Evolutionary conservation across 2,797 vertebrate species (phyloP).

Genomic region (Pseudocheirus occidentalis): DNA sequence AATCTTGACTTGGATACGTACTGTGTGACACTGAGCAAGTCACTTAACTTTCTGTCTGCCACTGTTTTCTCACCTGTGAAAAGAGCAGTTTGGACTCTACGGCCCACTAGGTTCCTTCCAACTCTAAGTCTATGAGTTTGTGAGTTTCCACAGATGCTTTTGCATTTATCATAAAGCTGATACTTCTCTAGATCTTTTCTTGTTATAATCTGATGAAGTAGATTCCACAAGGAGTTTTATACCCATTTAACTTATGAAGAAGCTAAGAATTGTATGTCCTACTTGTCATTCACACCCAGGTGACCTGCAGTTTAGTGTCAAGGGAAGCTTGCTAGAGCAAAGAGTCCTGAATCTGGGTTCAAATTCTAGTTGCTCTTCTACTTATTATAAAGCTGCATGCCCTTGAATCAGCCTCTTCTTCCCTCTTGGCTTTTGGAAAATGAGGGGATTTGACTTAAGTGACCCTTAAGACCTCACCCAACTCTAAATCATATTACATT

Average conservation of each 20-base stretch:
- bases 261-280: neutral
- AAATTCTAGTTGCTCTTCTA: neutral
- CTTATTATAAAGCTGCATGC: neutral
- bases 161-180: neutral
- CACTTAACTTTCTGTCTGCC: neutral
- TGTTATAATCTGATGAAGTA: neutral
- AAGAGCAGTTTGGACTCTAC: neutral
- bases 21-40: neutral
- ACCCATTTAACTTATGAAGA: too few species aligned
- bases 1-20: neutral
- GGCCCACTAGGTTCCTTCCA: neutral
- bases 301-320: too few species aligned
- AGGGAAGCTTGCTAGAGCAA: neutral
- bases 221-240: neutral
- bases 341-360: neutral
- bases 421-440: neutral
- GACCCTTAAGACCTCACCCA: neutral
- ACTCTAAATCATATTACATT: neutral
- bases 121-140: neutral
- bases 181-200: neutral
- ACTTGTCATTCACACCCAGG: neutral
- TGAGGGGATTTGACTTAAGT: neutral
- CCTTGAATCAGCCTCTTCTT: neutral
- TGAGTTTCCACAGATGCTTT: neutral
- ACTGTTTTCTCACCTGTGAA: neutral